Percentiles rank a stretch among this genome's conserved stretches.
Evolutionary conservation across 1,140 invertebrate genomes (phyloP).

Genomic region (Papilio aristodemus): DNA sequence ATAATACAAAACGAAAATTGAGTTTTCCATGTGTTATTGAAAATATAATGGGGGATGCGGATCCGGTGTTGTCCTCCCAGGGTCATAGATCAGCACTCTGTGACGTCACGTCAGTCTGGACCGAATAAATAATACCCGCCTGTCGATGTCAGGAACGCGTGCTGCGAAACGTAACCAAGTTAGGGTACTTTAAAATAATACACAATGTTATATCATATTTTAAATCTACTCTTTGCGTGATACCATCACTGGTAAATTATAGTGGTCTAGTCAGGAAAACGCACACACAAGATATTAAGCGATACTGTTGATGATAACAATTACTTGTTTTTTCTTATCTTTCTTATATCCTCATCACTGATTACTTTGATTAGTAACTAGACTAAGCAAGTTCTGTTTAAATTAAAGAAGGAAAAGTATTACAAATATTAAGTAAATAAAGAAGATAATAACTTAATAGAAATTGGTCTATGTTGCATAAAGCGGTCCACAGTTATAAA

Average conservation of each 20-base stretch:
- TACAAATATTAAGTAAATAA: constrained; percentile 30
- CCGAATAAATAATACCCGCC: constrained; percentile 58
- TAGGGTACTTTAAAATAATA: not conserved
- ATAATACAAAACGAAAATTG: not conserved
- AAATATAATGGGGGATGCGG: constrained; percentile 36
- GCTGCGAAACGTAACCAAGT: constrained; percentile 33
- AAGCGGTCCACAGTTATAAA: constrained; percentile 56
- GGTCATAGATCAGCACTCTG: constrained; percentile 51
- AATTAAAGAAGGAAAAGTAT: not conserved
- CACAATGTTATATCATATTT: too few relatives aligned
- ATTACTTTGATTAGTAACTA: too few relatives aligned
- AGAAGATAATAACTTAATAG: constrained; percentile 10
- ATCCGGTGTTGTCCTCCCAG: constrained; percentile 36
- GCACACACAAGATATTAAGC: too few relatives aligned
- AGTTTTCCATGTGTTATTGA: constrained; percentile 16
- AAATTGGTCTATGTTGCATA: constrained; percentile 45
- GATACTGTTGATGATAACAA: too few relatives aligned
- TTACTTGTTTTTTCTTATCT: too few relatives aligned
- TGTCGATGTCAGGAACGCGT: constrained; percentile 44
- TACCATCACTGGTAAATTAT: too few relatives aligned
- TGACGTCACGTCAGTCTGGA: constrained; percentile 53
- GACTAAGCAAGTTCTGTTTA: too few relatives aligned
- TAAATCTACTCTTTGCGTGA: not conserved
- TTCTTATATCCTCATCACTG: too few relatives aligned
- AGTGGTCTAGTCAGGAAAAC: too few relatives aligned